A percentile compares a stretch with the other conserved stretches of the same genome.
phyloP scores from a whole-genome alignment of 2,113 vertebrate genomes.

The Tauraco erythrolophus region DNA sequence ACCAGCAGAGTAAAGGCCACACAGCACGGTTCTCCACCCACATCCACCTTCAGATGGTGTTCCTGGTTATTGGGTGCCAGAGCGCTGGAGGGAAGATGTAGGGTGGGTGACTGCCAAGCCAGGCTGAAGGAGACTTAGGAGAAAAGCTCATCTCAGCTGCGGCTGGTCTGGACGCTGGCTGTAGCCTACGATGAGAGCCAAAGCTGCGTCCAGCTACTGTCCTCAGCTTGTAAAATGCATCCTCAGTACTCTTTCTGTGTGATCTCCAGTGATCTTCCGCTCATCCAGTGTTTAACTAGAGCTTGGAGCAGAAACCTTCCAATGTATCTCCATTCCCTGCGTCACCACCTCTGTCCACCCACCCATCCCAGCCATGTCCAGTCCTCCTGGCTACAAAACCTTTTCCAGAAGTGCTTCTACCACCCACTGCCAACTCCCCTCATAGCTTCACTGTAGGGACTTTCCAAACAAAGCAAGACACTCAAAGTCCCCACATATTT shows the following conservation, averaged over 20 bases:
- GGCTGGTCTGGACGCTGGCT: neutral
- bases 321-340: neutral
- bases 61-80: neutral
- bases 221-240: neutral
- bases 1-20: slow-evolving; percentile 25
- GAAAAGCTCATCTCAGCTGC: neutral
- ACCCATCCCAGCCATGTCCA: neutral
- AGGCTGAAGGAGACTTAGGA: neutral
- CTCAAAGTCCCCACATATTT: neutral
- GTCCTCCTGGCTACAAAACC: neutral
- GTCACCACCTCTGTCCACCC: neutral
- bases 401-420: neutral
- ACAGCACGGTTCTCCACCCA: neutral
- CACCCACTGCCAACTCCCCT: neutral
- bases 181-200: neutral
- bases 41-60: neutral
- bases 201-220: neutral
- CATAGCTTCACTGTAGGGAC: neutral
- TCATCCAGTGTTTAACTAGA: neutral
- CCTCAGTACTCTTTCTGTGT: neutral
- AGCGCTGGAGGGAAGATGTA: neutral
- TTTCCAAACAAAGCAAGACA: neutral
- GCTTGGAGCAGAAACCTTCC: neutral
- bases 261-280: neutral
- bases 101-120: neutral